Percentiles rank a stretch among this genome's conserved stretches.
Evolutionary conservation across 2,888 invertebrate genomes (phyloP).

Genomic region (Ctena decussata): DNA sequence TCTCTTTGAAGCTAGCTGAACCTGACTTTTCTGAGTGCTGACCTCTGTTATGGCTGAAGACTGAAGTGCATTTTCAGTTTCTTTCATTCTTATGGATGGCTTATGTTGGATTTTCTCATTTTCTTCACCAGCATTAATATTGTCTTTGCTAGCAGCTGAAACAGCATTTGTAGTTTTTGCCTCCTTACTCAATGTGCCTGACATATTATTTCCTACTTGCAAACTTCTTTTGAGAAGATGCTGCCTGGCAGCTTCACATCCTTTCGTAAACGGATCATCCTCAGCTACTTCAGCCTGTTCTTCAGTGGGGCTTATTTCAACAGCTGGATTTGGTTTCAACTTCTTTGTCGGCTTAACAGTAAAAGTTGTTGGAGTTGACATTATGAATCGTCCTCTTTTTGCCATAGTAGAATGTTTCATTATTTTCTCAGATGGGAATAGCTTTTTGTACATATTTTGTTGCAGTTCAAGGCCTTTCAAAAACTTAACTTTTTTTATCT

Average conservation of each 20-base stretch:
- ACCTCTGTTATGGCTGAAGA: no score
- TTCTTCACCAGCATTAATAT: background rate
- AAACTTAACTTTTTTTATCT: background rate
- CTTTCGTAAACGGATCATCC: background rate
- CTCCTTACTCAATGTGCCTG: background rate
- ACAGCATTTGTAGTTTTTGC: background rate
- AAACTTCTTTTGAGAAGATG: background rate
- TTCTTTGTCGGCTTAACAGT: conserved; percentile 20
- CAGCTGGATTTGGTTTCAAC: conserved; percentile 8
- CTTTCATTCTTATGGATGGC: no score
- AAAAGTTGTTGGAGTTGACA: conserved; percentile 31
- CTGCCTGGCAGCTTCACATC: background rate
- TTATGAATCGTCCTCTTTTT: conserved; percentile 1
- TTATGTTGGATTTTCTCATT: background rate
- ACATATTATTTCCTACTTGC: background rate
- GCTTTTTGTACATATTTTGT: background rate
- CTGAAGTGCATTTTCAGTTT: no score
- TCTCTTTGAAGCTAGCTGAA: background rate
- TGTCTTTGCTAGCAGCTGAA: no score
- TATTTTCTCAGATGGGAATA: background rate
- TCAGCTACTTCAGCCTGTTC: background rate
- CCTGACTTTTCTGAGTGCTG: no score
- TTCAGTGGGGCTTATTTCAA: background rate
- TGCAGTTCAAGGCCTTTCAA: background rate
- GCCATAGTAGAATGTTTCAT: background rate